These are phyloP conservation scores for Turritopsis dohrnii DNA, from an alignment of 30 jellyfish, hydroid and myxozoan species.

Conservation along the genomic window DNA sequence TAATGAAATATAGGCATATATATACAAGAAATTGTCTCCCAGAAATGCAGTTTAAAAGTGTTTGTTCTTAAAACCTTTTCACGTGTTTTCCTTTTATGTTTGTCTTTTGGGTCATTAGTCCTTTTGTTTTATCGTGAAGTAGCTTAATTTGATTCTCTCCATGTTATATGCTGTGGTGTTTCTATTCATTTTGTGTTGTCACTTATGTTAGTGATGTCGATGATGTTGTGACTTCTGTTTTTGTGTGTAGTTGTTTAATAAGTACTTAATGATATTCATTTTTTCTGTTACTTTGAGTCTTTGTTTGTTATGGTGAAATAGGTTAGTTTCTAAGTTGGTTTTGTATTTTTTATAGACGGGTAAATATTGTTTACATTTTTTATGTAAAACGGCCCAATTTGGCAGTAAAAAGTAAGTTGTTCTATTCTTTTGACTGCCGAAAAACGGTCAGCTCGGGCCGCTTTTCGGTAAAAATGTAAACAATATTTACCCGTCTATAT, in stretches of 20 bases:
- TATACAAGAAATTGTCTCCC: not conserved
- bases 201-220: not conserved
- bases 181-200: not conserved
- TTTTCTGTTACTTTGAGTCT: not conserved
- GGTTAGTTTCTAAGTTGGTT: not conserved
- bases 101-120: not conserved
- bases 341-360: not conserved
- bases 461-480: too few species aligned
- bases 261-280: not conserved
- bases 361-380: too few species aligned
- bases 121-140: not conserved
- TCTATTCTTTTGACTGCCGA: too few species aligned
- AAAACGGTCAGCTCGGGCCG: too few species aligned
- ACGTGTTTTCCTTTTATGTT: not conserved
- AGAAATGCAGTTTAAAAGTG: not conserved
- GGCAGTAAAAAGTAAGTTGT: too few species aligned
- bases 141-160: not conserved
- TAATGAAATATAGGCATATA: too few species aligned
- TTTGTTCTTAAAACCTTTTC: not conserved
- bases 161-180: not conserved
- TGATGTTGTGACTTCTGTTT: not conserved
- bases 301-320: not conserved
- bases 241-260: not conserved
- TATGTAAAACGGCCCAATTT: too few species aligned
- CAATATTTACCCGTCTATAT: too few species aligned